These are phyloP conservation scores for Salvelinus fontinalis DNA, from an alignment of 2,113 vertebrate genomes.

Conservation along the genomic window DNA sequence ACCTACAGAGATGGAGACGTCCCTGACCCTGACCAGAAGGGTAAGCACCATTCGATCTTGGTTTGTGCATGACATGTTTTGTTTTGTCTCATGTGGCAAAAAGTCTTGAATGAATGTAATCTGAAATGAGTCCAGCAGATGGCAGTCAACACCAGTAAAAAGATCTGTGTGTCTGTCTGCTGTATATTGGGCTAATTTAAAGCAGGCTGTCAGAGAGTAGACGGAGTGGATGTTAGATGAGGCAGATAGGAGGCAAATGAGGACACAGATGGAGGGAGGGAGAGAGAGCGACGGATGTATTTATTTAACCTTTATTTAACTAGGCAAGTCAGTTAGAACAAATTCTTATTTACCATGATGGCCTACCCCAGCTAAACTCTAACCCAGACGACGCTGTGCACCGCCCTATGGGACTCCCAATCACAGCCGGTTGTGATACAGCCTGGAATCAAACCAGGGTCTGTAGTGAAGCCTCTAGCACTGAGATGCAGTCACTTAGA, in stretches of 20 bases:
- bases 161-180: constrained; percentile 19
- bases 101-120: not conserved
- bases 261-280: constrained; percentile 35
- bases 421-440: too few relatives aligned
- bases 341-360: too few relatives aligned
- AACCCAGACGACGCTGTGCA: not conserved
- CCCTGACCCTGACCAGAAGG: constrained; percentile 63
- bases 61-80: not conserved
- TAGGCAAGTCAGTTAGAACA: too few relatives aligned
- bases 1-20: constrained; percentile 63
- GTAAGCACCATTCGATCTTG: constrained; percentile 44
- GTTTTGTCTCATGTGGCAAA: not conserved
- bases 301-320: too few relatives aligned
- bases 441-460: too few relatives aligned
- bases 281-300: not conserved
- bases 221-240: constrained; percentile 1
- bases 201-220: constrained; percentile 36
- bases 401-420: too few relatives aligned
- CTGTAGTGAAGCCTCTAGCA: too few relatives aligned
- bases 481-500: too few relatives aligned
- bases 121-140: constrained; percentile 47
- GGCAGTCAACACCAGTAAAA: constrained; percentile 40
- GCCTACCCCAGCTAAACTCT: too few relatives aligned
- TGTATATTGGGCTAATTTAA: constrained; percentile 49
- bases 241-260: constrained; percentile 46